Evolutionary conservation across 2,888 invertebrate genomes (phyloP).

Genomic region (Oligia fasciuncula): DNA sequence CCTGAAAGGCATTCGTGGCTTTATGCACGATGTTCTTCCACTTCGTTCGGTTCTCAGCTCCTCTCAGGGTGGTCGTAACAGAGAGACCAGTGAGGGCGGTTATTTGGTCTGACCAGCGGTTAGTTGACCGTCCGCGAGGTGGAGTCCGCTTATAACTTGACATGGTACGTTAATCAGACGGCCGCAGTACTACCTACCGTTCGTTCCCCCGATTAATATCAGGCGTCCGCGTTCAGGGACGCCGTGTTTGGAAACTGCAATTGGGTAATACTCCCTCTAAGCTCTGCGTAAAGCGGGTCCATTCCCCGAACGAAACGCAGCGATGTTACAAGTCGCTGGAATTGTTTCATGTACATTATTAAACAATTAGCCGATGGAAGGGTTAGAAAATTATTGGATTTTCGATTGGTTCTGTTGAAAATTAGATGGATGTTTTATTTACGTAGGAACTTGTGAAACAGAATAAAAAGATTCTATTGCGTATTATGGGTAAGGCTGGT

Average conservation of each 20-base stretch:
- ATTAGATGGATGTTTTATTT: conserved; percentile 4
- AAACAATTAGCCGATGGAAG: conserved; percentile 2
- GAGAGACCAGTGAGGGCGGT: no score
- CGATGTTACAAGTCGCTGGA: conserved; percentile 35
- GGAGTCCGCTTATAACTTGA: conserved; percentile 44
- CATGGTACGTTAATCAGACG: conserved; percentile 60
- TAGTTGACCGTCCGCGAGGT: no score
- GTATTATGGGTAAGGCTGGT: neutral
- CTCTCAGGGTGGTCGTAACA: no score
- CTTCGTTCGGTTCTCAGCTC: no score
- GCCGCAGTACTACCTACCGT: conserved; percentile 51
- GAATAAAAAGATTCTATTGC: neutral
- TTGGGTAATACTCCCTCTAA: conserved; percentile 64
- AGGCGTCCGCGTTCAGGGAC: conserved; percentile 56
- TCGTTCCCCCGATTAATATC: conserved; percentile 68
- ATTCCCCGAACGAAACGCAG: conserved; percentile 26
- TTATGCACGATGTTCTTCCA: no score
- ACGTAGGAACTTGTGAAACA: neutral
- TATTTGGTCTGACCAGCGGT: no score
- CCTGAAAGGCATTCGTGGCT: no score
- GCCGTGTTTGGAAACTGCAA: conserved; percentile 63
- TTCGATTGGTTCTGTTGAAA: conserved; percentile 3
- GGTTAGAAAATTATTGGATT: conserved; percentile 15
- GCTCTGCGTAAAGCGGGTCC: conserved; percentile 36
- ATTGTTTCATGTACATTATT: conserved; percentile 30